Evolutionary conservation across 2,888 invertebrate genomes (phyloP), one percentile per base, ranked within the genome.

Genomic region (Platycnemis pennipes): DNA sequence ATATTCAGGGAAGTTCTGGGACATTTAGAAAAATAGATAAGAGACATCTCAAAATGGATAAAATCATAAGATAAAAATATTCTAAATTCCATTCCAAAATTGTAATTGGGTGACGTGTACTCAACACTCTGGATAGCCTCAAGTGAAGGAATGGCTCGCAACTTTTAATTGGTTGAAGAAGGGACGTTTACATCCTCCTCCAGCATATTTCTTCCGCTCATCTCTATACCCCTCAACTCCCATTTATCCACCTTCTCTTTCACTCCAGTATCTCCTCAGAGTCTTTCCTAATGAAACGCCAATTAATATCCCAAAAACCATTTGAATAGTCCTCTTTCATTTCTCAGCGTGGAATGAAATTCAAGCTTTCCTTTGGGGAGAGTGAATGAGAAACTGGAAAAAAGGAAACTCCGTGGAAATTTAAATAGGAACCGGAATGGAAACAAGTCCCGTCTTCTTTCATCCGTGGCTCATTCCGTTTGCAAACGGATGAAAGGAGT

Each of bases 351-450:
- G 31, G 8, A 77, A 77, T 77, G 77, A 77, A 77, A 77, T 77
- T 77, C 77, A 37, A 77, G 77, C 77, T 77, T n/a, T 77, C 77
- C 77, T 77, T 77, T 77, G 37, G 77, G 77, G 37, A 77, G 77
- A 77, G 31, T 77, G 77, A 37, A 77, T 77, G 77, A 77, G 37
- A 37, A 37, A 13, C 31, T 77, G 77, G 77, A 13, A 13, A 77
- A 77, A 77, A 77, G 77, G 77, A 77, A 37, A 3, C 16, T 77
- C 77, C 77, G 37, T 3, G 42, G 42, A 42, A 89, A 56, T 89
- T 56, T 56, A 22, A 89, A 89, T 56, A 26, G 56, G 53, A 26
- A 26, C 0, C 22, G 56, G 56, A 42, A 37, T 56, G 89, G 56
- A 63, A 89, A 89, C 53, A 42, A 63, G 89, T 42, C 44, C 37